Percentiles rank a stretch among this genome's conserved stretches.
Evolutionary conservation across 2,888 invertebrate species (phyloP).

Genomic region (Dyspetes luteomarginatus): DNA sequence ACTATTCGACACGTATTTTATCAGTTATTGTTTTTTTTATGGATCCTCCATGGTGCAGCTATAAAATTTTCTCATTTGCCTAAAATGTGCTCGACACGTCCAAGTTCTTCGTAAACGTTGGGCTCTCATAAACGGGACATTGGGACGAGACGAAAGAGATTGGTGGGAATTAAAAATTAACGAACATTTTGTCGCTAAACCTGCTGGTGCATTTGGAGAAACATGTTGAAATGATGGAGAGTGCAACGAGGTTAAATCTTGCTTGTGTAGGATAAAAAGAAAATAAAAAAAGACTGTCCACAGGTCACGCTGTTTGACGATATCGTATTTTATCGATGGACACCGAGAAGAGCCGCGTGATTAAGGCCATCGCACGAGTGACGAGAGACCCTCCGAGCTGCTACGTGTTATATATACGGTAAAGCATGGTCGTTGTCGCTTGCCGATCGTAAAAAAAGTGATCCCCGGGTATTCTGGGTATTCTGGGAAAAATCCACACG

Average conservation of each 20-base stretch:
- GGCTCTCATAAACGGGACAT: not conserved
- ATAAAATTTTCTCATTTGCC: not conserved
- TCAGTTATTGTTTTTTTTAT: too few relatives aligned
- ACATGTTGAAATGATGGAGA: not conserved
- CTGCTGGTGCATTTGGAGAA: not conserved
- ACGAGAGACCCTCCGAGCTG: not conserved
- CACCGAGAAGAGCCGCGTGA: conserved; percentile 8
- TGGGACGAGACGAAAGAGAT: not conserved
- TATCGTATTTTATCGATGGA: conserved; percentile 41
- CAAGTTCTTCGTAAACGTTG: not conserved
- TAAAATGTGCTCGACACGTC: not conserved
- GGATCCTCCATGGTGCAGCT: too few relatives aligned
- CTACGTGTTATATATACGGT: not conserved
- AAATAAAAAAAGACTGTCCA: not conserved
- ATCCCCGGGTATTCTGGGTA: conserved; percentile 37
- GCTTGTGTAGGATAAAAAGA: not conserved
- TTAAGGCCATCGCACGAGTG: not conserved
- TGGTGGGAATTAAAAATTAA: not conserved
- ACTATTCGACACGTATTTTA: too few relatives aligned
- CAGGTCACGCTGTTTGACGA: conserved; percentile 9
- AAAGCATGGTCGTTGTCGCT: conserved; percentile 30
- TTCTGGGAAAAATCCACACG: conserved; percentile 17
- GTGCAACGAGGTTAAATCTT: not conserved
- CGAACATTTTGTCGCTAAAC: not conserved
- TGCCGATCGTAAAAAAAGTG: conserved; percentile 51